Percentiles rank a stretch among this genome's conserved stretches.
Evolutionary conservation across 2,888 invertebrate genomes (phyloP).

Genomic region (Portevinia maculata): DNA sequence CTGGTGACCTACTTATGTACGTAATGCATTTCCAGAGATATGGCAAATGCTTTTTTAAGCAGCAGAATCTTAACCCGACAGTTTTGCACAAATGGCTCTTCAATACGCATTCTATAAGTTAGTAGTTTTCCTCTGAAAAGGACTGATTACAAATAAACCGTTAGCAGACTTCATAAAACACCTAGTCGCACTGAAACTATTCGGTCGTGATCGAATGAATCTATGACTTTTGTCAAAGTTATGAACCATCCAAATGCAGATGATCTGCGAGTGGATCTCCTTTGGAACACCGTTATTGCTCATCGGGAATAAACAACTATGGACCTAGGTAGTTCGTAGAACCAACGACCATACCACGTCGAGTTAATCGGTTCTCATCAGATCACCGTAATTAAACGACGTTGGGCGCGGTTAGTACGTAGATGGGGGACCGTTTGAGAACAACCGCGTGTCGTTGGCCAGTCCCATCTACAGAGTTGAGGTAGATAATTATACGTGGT

Average conservation of each 20-base stretch:
- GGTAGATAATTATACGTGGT: no score
- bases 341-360: no score
- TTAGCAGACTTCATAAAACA: conserved; percentile 86
- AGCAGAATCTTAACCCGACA: conserved; percentile 94
- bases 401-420: no score
- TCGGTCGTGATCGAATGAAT: conserved; percentile 93
- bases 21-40: conserved; percentile 91
- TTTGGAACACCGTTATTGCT: conserved; percentile 89
- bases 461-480: no score
- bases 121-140: conserved; percentile 75
- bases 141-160: not conserved
- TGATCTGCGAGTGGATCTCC: conserved; percentile 86
- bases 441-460: no score
- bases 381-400: no score
- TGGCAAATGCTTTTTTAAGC: conserved; percentile 95
- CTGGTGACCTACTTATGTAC: conserved; percentile 89
- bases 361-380: no score
- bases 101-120: conserved; percentile 94
- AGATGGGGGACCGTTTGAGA: no score
- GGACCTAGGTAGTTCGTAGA: conserved; percentile 87
- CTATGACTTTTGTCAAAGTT: conserved; percentile 89
- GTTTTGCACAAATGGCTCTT: conserved; percentile 96
- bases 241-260: conserved; percentile 85
- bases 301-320: conserved; percentile 91
- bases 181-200: conserved; percentile 98